Conservation (phyloP, 2,113 vertebrate genomes). For the Ahaetulla prasina region DNA sequence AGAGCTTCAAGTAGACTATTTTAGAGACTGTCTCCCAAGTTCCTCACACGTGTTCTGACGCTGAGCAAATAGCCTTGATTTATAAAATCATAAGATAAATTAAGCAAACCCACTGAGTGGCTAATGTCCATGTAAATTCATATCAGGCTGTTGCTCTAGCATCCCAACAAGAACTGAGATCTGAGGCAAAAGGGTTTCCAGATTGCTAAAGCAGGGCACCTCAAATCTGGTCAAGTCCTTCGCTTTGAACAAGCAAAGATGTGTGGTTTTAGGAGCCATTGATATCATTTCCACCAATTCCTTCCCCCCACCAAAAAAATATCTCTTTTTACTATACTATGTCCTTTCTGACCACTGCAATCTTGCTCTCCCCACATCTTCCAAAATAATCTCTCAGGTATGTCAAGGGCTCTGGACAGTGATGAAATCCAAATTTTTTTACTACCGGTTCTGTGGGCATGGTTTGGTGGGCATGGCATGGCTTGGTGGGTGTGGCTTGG, state of each 20-base stretch:
- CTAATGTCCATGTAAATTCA: background rate
- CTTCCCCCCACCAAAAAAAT: too few relatives aligned
- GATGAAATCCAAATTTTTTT: too few relatives aligned
- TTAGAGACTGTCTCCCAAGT: background rate
- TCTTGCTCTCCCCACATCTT: background rate
- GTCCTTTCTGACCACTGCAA: too few relatives aligned
- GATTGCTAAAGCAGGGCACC: background rate
- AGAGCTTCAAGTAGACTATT: background rate
- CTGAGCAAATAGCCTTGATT: background rate
- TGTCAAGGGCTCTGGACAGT: background rate
- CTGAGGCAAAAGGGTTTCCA: background rate
- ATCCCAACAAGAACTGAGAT: background rate
- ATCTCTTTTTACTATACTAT: background rate
- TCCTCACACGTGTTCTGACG: background rate
- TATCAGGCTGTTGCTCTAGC: background rate
- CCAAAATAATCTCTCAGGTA: too few relatives aligned
- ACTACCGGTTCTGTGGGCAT: too few relatives aligned
- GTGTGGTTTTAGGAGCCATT: background rate
- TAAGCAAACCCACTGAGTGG: background rate
- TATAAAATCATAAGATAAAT: background rate
- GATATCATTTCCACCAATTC: background rate
- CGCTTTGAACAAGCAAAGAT: background rate
- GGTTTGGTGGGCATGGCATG: too few relatives aligned
- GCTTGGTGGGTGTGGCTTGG: too few relatives aligned
- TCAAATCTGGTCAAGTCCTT: background rate